A percentile compares a stretch with the other conserved stretches of the same genome.
These are phyloP conservation scores for Bolinopsis microptera DNA, from an alignment of 37 sponge, comb jelly and placozoan genomes.

Conservation along the genomic window DNA sequence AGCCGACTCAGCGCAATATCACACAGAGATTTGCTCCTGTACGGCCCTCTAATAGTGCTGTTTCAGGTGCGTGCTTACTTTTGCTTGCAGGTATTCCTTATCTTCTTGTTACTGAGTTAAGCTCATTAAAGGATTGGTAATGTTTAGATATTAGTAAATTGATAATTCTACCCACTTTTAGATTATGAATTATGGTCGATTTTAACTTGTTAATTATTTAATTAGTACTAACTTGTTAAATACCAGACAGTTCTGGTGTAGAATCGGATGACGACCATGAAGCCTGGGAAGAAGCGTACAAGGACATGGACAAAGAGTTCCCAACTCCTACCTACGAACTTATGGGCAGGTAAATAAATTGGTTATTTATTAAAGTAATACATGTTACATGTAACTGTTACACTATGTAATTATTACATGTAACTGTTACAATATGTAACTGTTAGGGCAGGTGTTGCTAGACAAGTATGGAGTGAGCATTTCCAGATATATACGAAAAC, in stretches of 20 bases:
- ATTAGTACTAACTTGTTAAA: no score
- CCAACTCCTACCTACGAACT: conserved; percentile 31
- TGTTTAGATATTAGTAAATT: not conserved
- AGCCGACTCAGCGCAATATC: not conserved
- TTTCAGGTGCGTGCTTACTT: not conserved
- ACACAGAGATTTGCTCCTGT: not conserved
- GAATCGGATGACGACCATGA: not conserved
- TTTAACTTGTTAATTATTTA: no score
- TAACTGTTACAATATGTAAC: no score
- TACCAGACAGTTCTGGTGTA: conserved; percentile 32
- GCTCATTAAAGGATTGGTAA: not conserved
- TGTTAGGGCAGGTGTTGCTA: no score
- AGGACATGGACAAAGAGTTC: conserved; percentile 40
- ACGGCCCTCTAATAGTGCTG: not conserved
- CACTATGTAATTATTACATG: no score
- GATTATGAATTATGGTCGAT: no score
- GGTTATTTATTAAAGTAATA: no score
- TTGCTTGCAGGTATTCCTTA: not conserved
- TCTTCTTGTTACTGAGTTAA: no score
- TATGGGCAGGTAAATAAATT: not conserved
- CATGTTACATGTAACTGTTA: no score
- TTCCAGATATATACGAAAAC: no score
- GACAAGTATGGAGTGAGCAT: no score
- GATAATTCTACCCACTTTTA: no score
- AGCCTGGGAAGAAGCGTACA: conserved; percentile 9